Evolutionary conservation across 2,888 invertebrate species (phyloP), one percentile per base, ranked within the genome.

Genomic region (Meteorus cinctellus): DNA sequence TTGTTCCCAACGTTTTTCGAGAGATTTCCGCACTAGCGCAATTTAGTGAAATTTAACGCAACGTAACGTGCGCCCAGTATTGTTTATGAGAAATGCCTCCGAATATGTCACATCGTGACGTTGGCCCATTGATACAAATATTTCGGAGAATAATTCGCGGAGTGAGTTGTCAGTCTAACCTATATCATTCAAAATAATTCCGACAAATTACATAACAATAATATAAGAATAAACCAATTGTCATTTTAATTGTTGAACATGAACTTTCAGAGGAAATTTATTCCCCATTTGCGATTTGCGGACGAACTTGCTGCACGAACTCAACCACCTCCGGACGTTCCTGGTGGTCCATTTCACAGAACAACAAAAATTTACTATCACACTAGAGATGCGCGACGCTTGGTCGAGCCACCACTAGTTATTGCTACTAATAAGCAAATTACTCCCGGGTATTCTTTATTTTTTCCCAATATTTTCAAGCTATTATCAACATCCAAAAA

Each of bases 291-390:
- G 65, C 92, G 96, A 82, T 96, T 93, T 85, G 92, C 93, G 80
- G 93, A 94, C 48, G 88, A 91, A 3, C 12, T 95, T 55, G 90
- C 96, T 2, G 91, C 93, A 12, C 94, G 98, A 84, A 95, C 95
- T 72, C 97, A 96, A 86, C 96, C 96, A 31, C 94, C 91, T 19
- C 98, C 97, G 65, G 89, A 92, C 74, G 88, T 97, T 70, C 98
- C 96, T 27, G 95, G 93, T 78, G 98, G 97, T 12, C 94, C 95
- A 1, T 91, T 94, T 41, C 95, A 96, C 89, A 93, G 94, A 84
- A 91, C 96, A 77, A 93, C 94, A 16, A 93, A 92, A 66, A 97
- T 98, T 89, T 97, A 97, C 88, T 98, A 98, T 86, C 95, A 91
- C 86, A 90, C 91, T 0, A 92, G 98, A 75, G 98, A 98, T 91